Conservation (phyloP, 2,797 vertebrate genomes). For the Semotilus atromaculatus region DNA sequence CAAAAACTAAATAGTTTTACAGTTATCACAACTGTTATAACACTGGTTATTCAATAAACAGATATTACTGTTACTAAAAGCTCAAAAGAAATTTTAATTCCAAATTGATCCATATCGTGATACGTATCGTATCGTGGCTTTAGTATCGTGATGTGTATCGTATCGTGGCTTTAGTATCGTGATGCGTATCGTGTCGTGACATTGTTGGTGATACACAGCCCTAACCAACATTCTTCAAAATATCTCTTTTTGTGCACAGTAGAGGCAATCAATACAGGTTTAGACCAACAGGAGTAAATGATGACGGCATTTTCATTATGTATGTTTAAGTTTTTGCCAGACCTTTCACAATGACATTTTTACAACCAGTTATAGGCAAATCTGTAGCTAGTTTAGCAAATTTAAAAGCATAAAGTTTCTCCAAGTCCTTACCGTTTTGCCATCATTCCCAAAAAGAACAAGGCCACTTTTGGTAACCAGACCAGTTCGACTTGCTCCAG, state of each 20-base stretch:
- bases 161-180: too few species aligned
- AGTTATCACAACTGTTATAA: too few species aligned
- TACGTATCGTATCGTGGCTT: too few species aligned
- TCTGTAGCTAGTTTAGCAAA: not conserved
- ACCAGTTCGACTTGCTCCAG: conserved; percentile 76
- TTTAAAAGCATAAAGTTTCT: not conserved
- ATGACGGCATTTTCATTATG: not conserved
- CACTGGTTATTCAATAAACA: too few species aligned
- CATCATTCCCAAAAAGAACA: conserved; percentile 85
- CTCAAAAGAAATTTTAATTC: too few species aligned
- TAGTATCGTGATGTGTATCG: too few species aligned
- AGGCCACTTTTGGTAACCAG: conserved; percentile 82
- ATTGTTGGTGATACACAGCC: too few species aligned
- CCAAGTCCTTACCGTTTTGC: conserved; percentile 74
- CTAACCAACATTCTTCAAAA: not conserved
- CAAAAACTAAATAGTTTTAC: too few species aligned
- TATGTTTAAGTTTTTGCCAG: not conserved
- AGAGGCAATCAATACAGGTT: not conserved
- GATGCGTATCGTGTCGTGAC: too few species aligned
- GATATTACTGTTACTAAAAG: too few species aligned
- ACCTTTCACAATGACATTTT: not conserved
- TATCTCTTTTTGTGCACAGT: not conserved
- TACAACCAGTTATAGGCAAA: not conserved
- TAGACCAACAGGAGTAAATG: not conserved
- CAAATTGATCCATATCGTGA: too few species aligned